Conservation (phyloP, 2,888 invertebrate genomes). For the Cheilosia impressa region DNA sequence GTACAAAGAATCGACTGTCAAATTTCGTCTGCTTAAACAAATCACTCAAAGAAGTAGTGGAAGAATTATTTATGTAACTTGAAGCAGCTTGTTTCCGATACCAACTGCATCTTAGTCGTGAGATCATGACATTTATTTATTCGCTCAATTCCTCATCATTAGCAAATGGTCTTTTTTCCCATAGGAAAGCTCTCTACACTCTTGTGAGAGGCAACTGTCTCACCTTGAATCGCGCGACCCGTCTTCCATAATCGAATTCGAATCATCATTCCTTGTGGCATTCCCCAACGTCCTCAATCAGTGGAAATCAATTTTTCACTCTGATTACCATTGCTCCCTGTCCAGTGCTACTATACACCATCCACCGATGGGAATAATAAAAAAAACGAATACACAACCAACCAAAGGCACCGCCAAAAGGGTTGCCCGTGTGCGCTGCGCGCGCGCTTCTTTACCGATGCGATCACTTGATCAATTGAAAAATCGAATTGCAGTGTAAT, state of each 20-base stretch:
- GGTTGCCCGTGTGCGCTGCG: slow-evolving; percentile 3
- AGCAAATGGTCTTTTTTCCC: slow-evolving; percentile 34
- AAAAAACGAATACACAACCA: neutral
- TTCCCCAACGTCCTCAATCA: slow-evolving; percentile 54
- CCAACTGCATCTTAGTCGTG: neutral
- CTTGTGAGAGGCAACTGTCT: neutral
- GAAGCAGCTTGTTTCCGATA: no score
- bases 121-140: slow-evolving; percentile 37
- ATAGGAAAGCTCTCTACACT: slow-evolving; percentile 18
- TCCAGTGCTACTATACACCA: slow-evolving; percentile 41
- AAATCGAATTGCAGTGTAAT: slow-evolving; percentile 70
- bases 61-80: no score
- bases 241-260: slow-evolving; percentile 51
- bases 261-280: slow-evolving; percentile 61
- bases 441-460: slow-evolving; percentile 8
- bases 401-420: slow-evolving; percentile 61
- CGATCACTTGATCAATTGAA: slow-evolving; percentile 71
- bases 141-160: slow-evolving; percentile 9
- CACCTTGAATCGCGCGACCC: slow-evolving; percentile 34
- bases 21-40: no score
- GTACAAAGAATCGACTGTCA: no score
- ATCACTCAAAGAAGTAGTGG: no score
- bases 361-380: slow-evolving; percentile 53
- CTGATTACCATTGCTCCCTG: slow-evolving; percentile 66
- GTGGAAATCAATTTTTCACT: slow-evolving; percentile 71